Base-by-base conservation (phyloP, 2,797 vertebrate genomes). In the Xiphorhynchus erythropygius region DNA sequence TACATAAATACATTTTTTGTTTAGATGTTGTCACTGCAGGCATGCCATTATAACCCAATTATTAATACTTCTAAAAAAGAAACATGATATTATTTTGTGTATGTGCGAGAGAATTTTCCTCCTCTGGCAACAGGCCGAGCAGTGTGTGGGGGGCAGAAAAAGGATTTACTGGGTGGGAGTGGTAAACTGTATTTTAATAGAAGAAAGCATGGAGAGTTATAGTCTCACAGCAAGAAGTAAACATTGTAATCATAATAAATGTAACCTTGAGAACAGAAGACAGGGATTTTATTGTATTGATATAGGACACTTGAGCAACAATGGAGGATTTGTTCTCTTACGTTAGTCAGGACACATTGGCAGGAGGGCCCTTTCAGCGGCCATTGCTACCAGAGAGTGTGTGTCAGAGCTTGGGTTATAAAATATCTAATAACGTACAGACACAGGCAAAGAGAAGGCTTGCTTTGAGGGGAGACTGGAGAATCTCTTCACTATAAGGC, bases 231-330 rank as follows among this genome's bases (percentile, higher is more conserved):
- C n/a, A 87, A 94, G 92, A 89, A 94, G 75, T 81, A 93, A 92
- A 92, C 74, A 55, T n/a, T 80, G 50, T 91, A 82, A 96, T 94
- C 93, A 86, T 95, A 97, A 95, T 94, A 88, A 94, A 92, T 95
- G 93, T 95, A 96, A 94, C 95, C 89, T 47, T 93, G 62, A 65
- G 41, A 42, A 56, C 44, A 89, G 89, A 92, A 95, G 94, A 97
- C 94, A 86, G 96, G 91, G 79, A 89, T 91, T 91, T 96, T 95
- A 96, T 97, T 97, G 96, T 97, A 87, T 85, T 70, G 56, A 71
- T 63, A 83, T 82, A 70, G 52, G 68, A 55, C 10, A 1, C 83
- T 87, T 37, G 41, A 71, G 75, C 80, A 80, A 97, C 95, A 98
- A 95, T 81, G 82, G 69, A 60, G 32, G 67, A 62, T 71, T 95